Evolutionary conservation across 2,888 invertebrate genomes (phyloP).

Genomic region (Drosophila diplacantha): DNA sequence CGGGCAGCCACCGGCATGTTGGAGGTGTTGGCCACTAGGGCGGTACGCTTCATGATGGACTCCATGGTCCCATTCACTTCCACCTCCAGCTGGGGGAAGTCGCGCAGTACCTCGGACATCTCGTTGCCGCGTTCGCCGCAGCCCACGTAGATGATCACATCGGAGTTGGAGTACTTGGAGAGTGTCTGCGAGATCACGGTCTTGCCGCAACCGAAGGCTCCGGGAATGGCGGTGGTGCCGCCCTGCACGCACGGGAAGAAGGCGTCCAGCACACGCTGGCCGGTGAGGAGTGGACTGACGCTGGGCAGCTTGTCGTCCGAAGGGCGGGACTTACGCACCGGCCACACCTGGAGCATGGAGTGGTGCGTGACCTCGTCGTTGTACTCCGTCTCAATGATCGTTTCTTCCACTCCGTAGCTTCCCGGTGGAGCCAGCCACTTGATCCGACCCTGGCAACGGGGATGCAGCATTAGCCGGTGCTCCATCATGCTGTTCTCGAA

Average conservation of each 20-base stretch:
- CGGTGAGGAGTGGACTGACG: constrained; percentile 97
- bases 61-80: constrained; percentile 97
- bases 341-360: constrained; percentile 99
- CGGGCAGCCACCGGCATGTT: constrained; percentile 99
- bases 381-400: constrained; percentile 98
- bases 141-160: constrained; percentile 99
- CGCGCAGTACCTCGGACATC: constrained; percentile 99
- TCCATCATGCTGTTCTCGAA: constrained; percentile 98
- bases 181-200: constrained; percentile 98
- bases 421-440: constrained; percentile 95
- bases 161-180: constrained; percentile 99
- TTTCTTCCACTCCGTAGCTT: constrained; percentile 94
- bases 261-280: constrained; percentile 98
- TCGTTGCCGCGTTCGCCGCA: constrained; percentile 99
- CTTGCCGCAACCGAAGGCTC: constrained; percentile 99
- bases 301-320: constrained; percentile 98
- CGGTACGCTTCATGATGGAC: constrained; percentile 99
- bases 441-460: constrained; percentile 95
- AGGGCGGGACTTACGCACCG: constrained; percentile 97
- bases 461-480: constrained; percentile 96
- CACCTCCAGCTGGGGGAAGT: constrained; percentile 98
- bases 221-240: constrained; percentile 99
- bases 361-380: constrained; percentile 93
- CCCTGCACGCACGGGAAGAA: constrained; percentile 99
- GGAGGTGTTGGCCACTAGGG: constrained; percentile 99